Evolutionary conservation across 2,888 invertebrate genomes (phyloP), one percentile per base, ranked within the genome.

Genomic region (Tipula confusa): DNA sequence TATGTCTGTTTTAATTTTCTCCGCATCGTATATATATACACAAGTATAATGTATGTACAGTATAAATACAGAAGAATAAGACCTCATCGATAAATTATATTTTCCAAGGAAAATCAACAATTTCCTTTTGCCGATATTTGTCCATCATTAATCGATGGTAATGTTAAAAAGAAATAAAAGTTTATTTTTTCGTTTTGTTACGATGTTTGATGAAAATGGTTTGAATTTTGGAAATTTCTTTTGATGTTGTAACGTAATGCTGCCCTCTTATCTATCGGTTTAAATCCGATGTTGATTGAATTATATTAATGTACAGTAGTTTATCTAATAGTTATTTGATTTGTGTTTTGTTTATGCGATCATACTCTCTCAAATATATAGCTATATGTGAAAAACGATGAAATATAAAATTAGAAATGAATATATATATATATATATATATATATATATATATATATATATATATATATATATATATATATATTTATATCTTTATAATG

Each of bases 81-180:
- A 9, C 64, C 64, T 24, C 64, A 9, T n/a, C n/a, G n/a, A 64
- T 64, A 64, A 24, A 64, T 24, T 64, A 64, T 24, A 64, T 64
- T 64, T 64, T 64, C 64, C 64, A 24, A 64, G 24, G 24, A 64
- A 64, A 64, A 24, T 24, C 64, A 24, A 64, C 24, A 64, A 64
- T 64, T 64, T 64, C 64, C 64, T 64, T 64, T 64, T 64, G 64
- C 64, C 64, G 64, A 64, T 64, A 64, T 64, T 64, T 64, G 64
- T 64, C 64, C 64, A 64, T 64, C 64, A 24, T 64, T 64, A 64
- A 64, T 64, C 24, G 64, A 64, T 64, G 64, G 64, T 64, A 64
- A 64, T 9, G 43, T 43, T n/a, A 24, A 24, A n/a, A 24, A 24
- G n/a, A n/a, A n/a, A n/a, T n/a, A 64, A 64, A 64, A 24, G 24